These are phyloP conservation scores for Caradrina kadenii DNA, from an alignment of 2,888 invertebrate genomes.

Conservation along the genomic window DNA sequence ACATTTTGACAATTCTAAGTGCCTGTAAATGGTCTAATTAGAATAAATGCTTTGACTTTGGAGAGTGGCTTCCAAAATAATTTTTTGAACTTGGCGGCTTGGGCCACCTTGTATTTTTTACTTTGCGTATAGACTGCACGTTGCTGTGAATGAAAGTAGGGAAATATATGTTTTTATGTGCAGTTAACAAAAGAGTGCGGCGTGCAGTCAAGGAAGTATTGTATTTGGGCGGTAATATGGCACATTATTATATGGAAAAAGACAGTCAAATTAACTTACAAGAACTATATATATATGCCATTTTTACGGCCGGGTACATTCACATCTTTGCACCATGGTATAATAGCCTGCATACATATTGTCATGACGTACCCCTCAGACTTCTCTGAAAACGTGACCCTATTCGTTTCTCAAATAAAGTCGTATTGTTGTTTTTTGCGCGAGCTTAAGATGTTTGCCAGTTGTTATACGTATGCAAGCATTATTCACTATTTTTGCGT, in stretches of 20 bases:
- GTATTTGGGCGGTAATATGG: background rate
- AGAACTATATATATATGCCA: background rate
- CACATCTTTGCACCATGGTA: no score
- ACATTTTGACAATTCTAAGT: no score
- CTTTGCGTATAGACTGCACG: constrained; percentile 21
- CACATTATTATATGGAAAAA: background rate
- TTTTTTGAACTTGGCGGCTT: no score
- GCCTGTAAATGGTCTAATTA: no score
- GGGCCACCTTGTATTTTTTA: background rate
- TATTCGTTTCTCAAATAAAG: background rate
- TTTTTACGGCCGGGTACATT: background rate
- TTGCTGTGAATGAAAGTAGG: constrained; percentile 35
- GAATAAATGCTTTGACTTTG: no score
- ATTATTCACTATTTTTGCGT: background rate
- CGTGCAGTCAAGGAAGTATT: background rate
- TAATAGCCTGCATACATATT: background rate
- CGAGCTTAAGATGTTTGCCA: background rate
- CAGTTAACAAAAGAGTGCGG: constrained; percentile 14
- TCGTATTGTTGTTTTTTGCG: background rate
- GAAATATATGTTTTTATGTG: constrained; percentile 26
- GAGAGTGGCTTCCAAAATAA: no score
- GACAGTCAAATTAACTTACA: background rate
- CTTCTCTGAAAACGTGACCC: background rate
- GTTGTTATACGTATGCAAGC: background rate
- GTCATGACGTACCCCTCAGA: background rate